Conservation (phyloP, 2,888 invertebrate genomes). For the Clusia tigrina region DNA sequence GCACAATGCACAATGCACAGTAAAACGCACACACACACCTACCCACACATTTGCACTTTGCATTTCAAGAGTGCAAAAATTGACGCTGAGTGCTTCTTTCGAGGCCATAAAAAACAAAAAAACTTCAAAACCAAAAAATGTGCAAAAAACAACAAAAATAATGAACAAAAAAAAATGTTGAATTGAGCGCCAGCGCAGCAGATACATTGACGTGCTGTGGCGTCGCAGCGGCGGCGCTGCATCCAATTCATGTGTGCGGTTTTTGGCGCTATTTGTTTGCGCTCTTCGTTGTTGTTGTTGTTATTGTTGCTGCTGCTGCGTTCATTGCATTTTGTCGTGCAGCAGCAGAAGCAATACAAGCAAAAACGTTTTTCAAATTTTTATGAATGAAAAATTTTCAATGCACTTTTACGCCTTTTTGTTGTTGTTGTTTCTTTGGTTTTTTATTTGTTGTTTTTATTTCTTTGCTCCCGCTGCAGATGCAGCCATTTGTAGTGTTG, state of each 20-base stretch:
- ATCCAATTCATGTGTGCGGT: slow-evolving; percentile 12
- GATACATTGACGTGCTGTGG: no score
- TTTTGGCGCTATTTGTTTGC: slow-evolving; percentile 21
- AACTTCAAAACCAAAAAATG: no score
- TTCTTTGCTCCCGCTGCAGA: background rate
- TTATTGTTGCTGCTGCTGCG: background rate
- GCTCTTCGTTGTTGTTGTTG: slow-evolving; percentile 16
- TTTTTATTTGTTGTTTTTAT: slow-evolving; percentile 4
- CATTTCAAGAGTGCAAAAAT: background rate
- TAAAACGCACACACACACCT: background rate
- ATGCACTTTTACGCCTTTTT: background rate
- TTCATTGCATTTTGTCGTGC: background rate
- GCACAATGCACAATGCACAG: no score
- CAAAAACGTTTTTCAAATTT: background rate
- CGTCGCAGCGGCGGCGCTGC: slow-evolving; percentile 2
- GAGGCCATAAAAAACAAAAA: background rate
- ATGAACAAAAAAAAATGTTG: background rate
- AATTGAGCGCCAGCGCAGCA: slow-evolving; percentile 6
- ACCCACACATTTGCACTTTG: background rate
- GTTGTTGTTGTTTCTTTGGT: background rate
- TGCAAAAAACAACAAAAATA: background rate
- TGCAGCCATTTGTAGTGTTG: background rate
- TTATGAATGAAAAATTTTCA: slow-evolving; percentile 5
- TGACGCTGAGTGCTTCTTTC: background rate
- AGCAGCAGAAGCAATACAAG: background rate